Percentiles rank a stretch among this genome's conserved stretches.
These are phyloP conservation scores for Enteromius argenteus DNA, from an alignment of 2,797 vertebrate genomes.

Conservation along the genomic window DNA sequence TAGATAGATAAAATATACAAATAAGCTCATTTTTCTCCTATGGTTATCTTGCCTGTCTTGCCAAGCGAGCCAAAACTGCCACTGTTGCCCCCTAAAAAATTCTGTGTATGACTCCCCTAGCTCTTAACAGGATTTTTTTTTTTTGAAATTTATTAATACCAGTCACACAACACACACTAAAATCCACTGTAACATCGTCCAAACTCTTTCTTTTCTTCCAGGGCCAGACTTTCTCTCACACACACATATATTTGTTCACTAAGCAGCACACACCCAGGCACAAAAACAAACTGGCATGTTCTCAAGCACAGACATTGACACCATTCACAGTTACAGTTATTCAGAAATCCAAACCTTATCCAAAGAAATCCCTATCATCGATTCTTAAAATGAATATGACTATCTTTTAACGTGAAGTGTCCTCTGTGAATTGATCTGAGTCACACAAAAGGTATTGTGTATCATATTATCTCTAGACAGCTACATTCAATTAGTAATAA, in stretches of 20 bases:
- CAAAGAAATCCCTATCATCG: constrained; percentile 5
- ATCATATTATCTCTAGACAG: background rate
- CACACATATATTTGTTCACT: background rate
- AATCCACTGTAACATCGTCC: background rate
- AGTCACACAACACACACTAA: constrained; percentile 10
- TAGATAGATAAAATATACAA: no score
- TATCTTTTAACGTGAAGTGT: background rate
- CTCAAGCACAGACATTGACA: background rate
- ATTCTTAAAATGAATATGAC: background rate
- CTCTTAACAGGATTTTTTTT: constrained; percentile 6
- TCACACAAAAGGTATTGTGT: background rate
- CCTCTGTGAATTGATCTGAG: background rate
- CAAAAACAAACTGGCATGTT: background rate
- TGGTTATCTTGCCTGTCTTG: background rate
- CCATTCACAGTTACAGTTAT: constrained; percentile 10
- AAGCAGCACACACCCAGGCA: background rate
- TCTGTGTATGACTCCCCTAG: background rate
- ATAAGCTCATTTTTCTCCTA: background rate
- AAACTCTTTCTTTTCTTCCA: background rate
- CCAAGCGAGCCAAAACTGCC: background rate
- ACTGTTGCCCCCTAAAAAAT: background rate
- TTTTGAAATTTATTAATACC: constrained; percentile 9
- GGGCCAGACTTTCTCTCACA: background rate
- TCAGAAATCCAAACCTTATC: background rate
- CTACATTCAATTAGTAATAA: constrained; percentile 6